Evolutionary conservation across 2,797 vertebrate genomes (phyloP), one percentile per base, ranked within the genome.

Genomic region (Pelochelys cantorii): DNA sequence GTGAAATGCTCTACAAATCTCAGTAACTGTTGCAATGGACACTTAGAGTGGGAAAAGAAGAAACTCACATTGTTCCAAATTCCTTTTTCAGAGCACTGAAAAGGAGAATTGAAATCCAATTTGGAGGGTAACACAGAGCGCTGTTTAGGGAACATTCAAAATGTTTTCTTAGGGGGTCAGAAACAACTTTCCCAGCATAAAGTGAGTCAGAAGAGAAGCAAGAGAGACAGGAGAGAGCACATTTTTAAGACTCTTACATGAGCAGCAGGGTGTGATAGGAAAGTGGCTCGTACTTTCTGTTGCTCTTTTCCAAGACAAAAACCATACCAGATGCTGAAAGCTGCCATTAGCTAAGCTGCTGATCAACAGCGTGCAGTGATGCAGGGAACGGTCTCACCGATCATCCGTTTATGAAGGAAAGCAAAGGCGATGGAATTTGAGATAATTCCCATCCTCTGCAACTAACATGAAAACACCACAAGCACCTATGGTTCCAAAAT

Each of bases 31-130:
- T 88, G 88, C 62, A 34, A 65, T 57, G 60, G 78, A 54, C 52
- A 62, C 31, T 37, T 79, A 85, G 88, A 93, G 75, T 74, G 75
- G 7, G 57, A 54, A 95, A 95, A 85, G 74, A n/a, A 95, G 56
- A 48, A 59, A 59, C 86, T 14, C 1, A 37, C 57, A 89, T 93
- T 60, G 48, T 68, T 85, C 42, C 85, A n/a, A 55, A 4, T 6
- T 55, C 37, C 42, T 74, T 79, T 37, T 1, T 29, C 83, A 85
- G 82, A 13, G 15, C 48, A 92, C 14, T 27, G 86, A 55, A 20
- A 71, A 95, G 60, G 78, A 88, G 60, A 83, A 23, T 84, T 88
- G 57, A 88, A 74, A 42, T 55, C 37, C n/a, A 14, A 12, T 91
- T 89, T 85, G 78, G 27, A 48, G 74, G 54, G 60, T 59, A 4